Evolutionary conservation across 2,888 invertebrate species (phyloP).

Genomic region (Campoplex nolae): DNA sequence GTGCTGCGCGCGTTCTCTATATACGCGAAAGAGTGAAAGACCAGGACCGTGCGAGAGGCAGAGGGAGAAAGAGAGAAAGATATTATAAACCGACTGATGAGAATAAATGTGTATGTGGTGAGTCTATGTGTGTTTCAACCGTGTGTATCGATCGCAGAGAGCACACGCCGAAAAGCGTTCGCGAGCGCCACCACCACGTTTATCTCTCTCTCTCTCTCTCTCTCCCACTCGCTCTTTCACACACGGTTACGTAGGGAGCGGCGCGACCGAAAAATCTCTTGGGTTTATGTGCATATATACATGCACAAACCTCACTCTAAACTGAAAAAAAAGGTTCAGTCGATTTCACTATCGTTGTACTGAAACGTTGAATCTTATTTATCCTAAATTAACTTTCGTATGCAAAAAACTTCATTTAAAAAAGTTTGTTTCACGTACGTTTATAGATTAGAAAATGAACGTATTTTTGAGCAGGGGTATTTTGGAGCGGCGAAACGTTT

Average conservation of each 20-base stretch:
- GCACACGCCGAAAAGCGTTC: slow-evolving; percentile 77
- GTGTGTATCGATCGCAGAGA: slow-evolving; percentile 80
- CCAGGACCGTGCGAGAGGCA: slow-evolving; percentile 59
- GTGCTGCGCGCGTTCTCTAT: slow-evolving; percentile 54
- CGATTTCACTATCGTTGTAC: not conserved
- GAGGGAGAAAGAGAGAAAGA: slow-evolving; percentile 26
- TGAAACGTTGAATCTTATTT: not conserved
- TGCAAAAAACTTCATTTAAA: not conserved
- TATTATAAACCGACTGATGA: slow-evolving; percentile 35
- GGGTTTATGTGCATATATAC: slow-evolving; percentile 11
- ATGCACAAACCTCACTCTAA: not conserved
- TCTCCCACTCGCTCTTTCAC: slow-evolving; percentile 53
- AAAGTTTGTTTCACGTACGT: not conserved
- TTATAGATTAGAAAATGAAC: not conserved
- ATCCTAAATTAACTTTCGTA: not conserved
- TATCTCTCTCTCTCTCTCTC: slow-evolving; percentile 54
- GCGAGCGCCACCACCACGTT: slow-evolving; percentile 78
- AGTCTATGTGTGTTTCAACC: slow-evolving; percentile 61
- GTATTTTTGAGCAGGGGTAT: not conserved
- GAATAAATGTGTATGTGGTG: slow-evolving; percentile 38
- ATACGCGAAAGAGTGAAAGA: slow-evolving; percentile 49
- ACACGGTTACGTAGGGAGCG: slow-evolving; percentile 44
- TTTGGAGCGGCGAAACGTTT: not conserved
- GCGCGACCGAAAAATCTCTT: slow-evolving; percentile 52
- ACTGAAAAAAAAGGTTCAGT: not conserved